These are phyloP conservation scores for Perca flavescens DNA, from an alignment of 2,113 vertebrate genomes.

Conservation along the genomic window DNA sequence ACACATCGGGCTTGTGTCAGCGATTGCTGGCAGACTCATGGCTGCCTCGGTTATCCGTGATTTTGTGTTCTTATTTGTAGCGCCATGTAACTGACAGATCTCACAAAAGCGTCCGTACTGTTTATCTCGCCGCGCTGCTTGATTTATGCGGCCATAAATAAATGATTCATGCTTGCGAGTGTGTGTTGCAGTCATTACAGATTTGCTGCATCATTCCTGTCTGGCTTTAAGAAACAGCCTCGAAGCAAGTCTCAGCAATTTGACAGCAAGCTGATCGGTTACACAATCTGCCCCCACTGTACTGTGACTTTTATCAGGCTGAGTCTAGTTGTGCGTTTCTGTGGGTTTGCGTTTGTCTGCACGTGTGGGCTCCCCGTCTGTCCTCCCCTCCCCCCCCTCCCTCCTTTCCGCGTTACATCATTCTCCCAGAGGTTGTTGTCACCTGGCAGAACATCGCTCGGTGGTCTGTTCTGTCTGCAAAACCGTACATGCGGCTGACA, in stretches of 20 bases:
- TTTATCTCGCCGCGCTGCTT: conserved; percentile 39
- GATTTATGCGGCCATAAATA: conserved; percentile 69
- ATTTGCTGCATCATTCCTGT: conserved; percentile 76
- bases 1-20: conserved; percentile 26
- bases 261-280: conserved; percentile 58
- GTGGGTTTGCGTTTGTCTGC: conserved; percentile 11
- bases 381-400: too few relatives aligned
- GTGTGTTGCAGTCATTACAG: conserved; percentile 69
- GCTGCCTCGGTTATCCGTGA: conserved; percentile 7
- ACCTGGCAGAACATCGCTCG: conserved; percentile 42
- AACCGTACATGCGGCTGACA: conserved; percentile 54
- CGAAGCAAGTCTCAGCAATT: conserved; percentile 23
- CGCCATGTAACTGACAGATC: conserved; percentile 60
- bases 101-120: conserved; percentile 37
- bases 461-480: conserved; percentile 49
- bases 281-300: conserved; percentile 43
- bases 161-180: conserved; percentile 57
- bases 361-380: not conserved
- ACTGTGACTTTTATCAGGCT: conserved; percentile 22
- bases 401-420: conserved; percentile 46
- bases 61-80: conserved; percentile 48
- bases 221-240: conserved; percentile 59
- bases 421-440: conserved; percentile 62
- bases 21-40: conserved; percentile 36
- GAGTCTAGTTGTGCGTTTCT: not conserved